Conservation (phyloP, 2,888 invertebrate species). For the Tetropium fuscum region DNA sequence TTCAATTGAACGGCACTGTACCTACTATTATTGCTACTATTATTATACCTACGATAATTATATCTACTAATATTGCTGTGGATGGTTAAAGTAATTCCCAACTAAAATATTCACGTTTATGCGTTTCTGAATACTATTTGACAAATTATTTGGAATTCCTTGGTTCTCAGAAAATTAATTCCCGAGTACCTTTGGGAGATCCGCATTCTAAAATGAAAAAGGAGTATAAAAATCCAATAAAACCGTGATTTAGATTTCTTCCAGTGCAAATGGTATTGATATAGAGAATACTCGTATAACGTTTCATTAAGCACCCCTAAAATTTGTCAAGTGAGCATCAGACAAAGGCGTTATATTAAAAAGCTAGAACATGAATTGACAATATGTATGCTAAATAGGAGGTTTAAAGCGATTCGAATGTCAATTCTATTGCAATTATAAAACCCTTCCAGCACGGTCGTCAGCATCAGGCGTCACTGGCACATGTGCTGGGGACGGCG, state of each 20-base stretch:
- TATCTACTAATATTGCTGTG: too few relatives aligned
- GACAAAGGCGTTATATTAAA: slow-evolving; percentile 57
- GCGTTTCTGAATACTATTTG: too few relatives aligned
- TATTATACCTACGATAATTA: too few relatives aligned
- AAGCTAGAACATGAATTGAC: slow-evolving; percentile 61
- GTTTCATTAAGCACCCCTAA: slow-evolving; percentile 43
- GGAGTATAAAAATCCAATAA: slow-evolving; percentile 42
- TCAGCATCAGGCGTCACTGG: slow-evolving; percentile 54
- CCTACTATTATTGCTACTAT: too few relatives aligned
- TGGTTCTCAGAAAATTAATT: too few relatives aligned
- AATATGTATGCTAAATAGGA: slow-evolving; percentile 66
- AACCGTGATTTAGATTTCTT: slow-evolving; percentile 39
- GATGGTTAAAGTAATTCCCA: too few relatives aligned
- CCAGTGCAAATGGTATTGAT: slow-evolving; percentile 29
- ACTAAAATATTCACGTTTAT: too few relatives aligned
- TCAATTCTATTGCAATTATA: slow-evolving; percentile 64
- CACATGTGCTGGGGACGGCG: slow-evolving; percentile 43
- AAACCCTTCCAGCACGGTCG: slow-evolving; percentile 60
- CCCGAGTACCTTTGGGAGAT: too few relatives aligned
- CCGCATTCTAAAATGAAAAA: slow-evolving; percentile 39
- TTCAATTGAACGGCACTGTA: too few relatives aligned
- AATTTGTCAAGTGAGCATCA: slow-evolving; percentile 46
- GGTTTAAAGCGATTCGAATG: slow-evolving; percentile 60
- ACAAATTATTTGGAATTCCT: too few relatives aligned
- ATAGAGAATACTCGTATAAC: slow-evolving; percentile 26